Evolutionary conservation across 2,888 invertebrate genomes (phyloP), one percentile per base, ranked within the genome.

Genomic region (Marronus borbonicus): DNA sequence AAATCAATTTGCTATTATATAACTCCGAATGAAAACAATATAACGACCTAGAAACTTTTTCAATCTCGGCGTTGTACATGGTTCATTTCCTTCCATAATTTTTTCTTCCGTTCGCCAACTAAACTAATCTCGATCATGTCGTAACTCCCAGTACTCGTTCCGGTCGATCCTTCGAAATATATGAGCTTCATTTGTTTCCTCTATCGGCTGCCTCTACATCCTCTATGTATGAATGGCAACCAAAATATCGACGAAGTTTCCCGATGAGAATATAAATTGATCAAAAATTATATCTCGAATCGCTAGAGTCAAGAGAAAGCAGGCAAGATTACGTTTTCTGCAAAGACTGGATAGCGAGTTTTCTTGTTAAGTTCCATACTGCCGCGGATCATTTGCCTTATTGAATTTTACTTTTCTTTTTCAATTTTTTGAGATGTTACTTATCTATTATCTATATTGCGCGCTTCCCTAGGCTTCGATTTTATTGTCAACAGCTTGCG

Each of bases 381-480:
- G 85, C 85, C 85, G 85, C 84, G 83, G 83, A 82, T 83, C 20
- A 86, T 87, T 87, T 87, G 86, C 86, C 86, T 86, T 87, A 86
- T 87, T 86, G 85, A 85, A 86, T 86, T 86, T 81, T 81, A 80
- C 77, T 81, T 36, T 36, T 79, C 80, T 77, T 78, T 78, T 78
- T 66, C 70, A 76, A 58, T 20, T 78, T 81, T 78, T 81, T 78
- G 75, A 52, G 49, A 72, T 78, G 80, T 80, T 81, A 81, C 80
- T 80, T 76, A 76, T 62, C 62, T 62, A 55, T 55, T 60, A 28
- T 64, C 28, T 55, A 55, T 31, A 50, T 50, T 28, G 28, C n/a
- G 20, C 14, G 28, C 28, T 28, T 28, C 49, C 10, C 69, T 5
- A 5, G 12, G 50, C 17, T 50, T 28, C 62, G 28, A 31, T 31